Evolutionary conservation across 2,888 invertebrate genomes (phyloP), one percentile per base, ranked within the genome.

Genomic region (Agrotis clavis): DNA sequence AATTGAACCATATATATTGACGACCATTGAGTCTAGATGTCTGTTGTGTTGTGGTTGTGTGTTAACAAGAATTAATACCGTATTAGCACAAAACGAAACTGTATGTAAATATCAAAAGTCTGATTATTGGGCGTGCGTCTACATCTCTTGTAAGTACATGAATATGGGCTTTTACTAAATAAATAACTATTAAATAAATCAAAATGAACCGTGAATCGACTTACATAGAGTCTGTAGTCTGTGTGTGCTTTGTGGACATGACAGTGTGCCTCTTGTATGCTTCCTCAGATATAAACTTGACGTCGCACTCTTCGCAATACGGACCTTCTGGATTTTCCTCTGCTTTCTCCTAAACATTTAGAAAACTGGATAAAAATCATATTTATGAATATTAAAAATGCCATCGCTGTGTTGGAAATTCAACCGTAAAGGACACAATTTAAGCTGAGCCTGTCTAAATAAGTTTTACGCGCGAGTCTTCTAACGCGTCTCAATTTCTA

Each of bases 181-280:
- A 50, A n/a, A 2, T 45, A 7, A 11, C 11, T 41, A 45, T 11
- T 18, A 45, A 35, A 18, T 14, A 13, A 77, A 57, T 2, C 5
- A 77, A 62, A 63, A 2, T 59, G 16, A 57, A 45, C 62, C 14
- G 7, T 63, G 48, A 30, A 2, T 18, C 14, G 3, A 75, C 75
- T 79, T 0, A 75, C 75, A 75, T 72, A 60, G 79, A 79, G 21
- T 79, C 90, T 19, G 87, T 86, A 30, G 56, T 82, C 64, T 83
- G 77, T 0, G 87, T 86, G 85, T 91, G 87, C 67, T 94, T 95
- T 66, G 90, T 90, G 0, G 95, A 95, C 45, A 94, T 95, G 78
- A 95, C 93, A 90, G 93, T 92, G 84, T 96, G 96, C 5, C 95
- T 87, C 81, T 94, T 94, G 89, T 90, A 95, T n/a, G 95, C 95